These are phyloP conservation scores for Neoarius graeffei DNA, from an alignment of 2,113 vertebrate species.

Conservation along the genomic window DNA sequence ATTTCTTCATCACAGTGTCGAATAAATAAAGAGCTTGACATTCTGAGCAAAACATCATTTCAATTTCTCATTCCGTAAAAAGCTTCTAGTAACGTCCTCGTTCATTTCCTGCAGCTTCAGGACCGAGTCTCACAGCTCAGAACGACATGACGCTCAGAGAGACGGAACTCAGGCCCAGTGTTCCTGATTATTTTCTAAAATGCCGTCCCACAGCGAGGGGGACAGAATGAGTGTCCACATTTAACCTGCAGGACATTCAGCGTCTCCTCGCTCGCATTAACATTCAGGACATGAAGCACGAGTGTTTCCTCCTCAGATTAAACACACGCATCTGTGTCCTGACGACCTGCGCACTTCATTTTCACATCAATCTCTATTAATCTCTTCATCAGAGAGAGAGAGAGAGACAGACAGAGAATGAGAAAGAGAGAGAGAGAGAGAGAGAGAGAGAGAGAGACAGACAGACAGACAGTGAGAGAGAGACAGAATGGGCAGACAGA, in stretches of 20 bases:
- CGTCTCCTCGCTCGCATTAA: neutral
- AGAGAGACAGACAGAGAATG: no score
- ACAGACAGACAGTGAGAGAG: no score
- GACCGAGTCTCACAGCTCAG: neutral
- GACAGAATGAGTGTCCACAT: neutral
- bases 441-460: no score
- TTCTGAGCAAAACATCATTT: conserved; percentile 47
- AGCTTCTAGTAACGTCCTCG: conserved; percentile 51
- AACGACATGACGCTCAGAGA: neutral
- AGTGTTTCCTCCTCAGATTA: neutral
- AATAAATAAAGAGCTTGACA: conserved; percentile 37
- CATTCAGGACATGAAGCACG: neutral
- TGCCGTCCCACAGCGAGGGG: neutral
- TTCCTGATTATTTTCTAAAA: conserved; percentile 5
- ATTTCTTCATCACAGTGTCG: neutral
- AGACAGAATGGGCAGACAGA: no score
- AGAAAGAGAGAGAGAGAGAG: no score
- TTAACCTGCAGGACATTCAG: neutral
- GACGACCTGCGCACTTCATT: neutral
- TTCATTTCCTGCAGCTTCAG: conserved; percentile 65
- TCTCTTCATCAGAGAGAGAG: no score
- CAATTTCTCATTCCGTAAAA: conserved; percentile 46
- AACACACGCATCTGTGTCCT: neutral
- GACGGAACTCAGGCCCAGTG: neutral
- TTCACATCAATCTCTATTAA: neutral